These are phyloP conservation scores for Oasisia sp. DNA, from an alignment of 2,888 invertebrate species.

Conservation along the genomic window DNA sequence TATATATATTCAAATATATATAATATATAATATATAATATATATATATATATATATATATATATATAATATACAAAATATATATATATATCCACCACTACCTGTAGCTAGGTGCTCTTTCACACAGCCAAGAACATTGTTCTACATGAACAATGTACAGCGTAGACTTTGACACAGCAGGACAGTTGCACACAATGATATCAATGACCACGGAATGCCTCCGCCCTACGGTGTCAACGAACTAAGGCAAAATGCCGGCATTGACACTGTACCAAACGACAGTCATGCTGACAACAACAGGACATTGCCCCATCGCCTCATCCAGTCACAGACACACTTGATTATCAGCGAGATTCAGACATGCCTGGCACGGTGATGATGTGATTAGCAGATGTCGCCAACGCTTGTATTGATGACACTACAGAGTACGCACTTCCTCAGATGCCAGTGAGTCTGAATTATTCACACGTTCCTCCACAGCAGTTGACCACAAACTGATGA, in stretches of 20 bases:
- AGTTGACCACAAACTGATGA: neutral
- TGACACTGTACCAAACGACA: neutral
- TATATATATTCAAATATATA: too few relatives aligned
- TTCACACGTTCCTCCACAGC: neutral
- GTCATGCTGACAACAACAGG: too few relatives aligned
- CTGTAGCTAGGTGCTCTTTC: too few relatives aligned
- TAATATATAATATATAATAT: too few relatives aligned
- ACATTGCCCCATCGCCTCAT: neutral
- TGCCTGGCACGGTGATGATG: neutral
- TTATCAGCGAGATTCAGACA: neutral
- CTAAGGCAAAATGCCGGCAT: neutral
- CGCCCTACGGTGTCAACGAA: neutral
- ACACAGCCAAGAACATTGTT: too few relatives aligned
- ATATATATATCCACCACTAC: too few relatives aligned
- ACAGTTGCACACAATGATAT: neutral
- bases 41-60: too few relatives aligned
- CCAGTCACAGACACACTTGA: neutral
- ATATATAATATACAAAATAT: too few relatives aligned
- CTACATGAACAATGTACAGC: too few relatives aligned
- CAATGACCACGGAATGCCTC: neutral
- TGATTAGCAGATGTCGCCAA: neutral
- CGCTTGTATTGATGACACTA: neutral
- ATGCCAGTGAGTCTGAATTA: neutral
- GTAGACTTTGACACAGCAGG: too few relatives aligned
- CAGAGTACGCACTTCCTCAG: neutral